Conservation (phyloP, 2,797 vertebrate species). For the Rallus crepitans region DNA sequence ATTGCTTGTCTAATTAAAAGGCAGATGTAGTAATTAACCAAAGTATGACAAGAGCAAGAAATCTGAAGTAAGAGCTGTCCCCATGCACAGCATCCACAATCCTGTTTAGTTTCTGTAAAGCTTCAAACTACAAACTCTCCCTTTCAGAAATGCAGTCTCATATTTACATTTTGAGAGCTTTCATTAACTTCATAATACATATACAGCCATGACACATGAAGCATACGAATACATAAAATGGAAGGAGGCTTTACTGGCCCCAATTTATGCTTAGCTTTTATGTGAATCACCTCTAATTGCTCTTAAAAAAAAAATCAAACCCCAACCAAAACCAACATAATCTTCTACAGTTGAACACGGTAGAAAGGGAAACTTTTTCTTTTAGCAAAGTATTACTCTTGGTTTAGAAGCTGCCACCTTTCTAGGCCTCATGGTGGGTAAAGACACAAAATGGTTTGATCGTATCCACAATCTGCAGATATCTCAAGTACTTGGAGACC, state of each 20-base stretch:
- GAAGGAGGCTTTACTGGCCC: neutral
- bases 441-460: neutral
- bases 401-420: neutral
- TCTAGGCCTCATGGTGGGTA: neutral
- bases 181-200: neutral
- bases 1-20: conserved; percentile 51
- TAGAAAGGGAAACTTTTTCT: neutral
- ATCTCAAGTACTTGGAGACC: neutral
- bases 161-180: neutral
- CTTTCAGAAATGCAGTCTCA: neutral
- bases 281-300: neutral
- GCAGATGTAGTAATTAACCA: conserved; percentile 46
- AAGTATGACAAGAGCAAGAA: conserved; percentile 29
- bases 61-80: neutral
- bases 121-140: neutral
- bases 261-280: neutral
- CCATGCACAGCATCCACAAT: neutral
- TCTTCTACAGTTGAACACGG: rapidly evolving
- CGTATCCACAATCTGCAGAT: neutral
- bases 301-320: neutral
- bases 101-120: neutral
- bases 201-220: neutral
- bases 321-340: neutral
- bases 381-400: neutral
- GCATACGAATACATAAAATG: neutral